Conservation (phyloP, 2,888 invertebrate species). For the Drosophila engyochracea region DNA sequence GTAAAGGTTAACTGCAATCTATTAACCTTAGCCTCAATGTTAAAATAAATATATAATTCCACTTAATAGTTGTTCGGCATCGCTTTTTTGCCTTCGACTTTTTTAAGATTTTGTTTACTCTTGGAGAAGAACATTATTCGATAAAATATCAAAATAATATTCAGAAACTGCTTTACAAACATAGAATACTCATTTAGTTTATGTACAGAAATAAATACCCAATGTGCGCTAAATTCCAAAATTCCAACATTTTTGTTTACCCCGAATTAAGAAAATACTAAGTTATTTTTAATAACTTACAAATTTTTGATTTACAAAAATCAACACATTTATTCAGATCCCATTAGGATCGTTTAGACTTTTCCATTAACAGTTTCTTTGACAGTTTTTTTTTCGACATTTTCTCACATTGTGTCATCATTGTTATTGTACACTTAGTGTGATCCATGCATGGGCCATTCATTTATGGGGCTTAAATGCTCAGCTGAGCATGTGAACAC, state of each 20-base stretch:
- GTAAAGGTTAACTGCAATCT: background rate
- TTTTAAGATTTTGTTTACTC: background rate
- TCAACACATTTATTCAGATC: background rate
- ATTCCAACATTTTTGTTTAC: background rate
- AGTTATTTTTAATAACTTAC: background rate
- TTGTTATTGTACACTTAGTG: constrained; percentile 16
- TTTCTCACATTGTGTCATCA: constrained; percentile 6
- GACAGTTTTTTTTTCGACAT: background rate
- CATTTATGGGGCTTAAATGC: constrained; percentile 21
- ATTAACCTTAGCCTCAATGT: background rate
- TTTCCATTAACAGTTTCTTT: background rate
- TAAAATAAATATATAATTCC: background rate
- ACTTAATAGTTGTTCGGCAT: background rate
- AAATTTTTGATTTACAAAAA: background rate
- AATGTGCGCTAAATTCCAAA: background rate
- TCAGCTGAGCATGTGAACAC: constrained; percentile 44
- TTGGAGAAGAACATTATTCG: background rate
- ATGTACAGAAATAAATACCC: background rate
- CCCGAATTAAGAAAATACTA: background rate
- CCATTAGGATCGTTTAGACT: background rate
- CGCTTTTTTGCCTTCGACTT: background rate
- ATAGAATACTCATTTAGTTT: background rate
- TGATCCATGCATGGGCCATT: constrained; percentile 8
- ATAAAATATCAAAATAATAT: background rate
- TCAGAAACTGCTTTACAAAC: background rate